Conservation (phyloP, 2,888 invertebrate genomes). For the Stomorhina lunata region DNA sequence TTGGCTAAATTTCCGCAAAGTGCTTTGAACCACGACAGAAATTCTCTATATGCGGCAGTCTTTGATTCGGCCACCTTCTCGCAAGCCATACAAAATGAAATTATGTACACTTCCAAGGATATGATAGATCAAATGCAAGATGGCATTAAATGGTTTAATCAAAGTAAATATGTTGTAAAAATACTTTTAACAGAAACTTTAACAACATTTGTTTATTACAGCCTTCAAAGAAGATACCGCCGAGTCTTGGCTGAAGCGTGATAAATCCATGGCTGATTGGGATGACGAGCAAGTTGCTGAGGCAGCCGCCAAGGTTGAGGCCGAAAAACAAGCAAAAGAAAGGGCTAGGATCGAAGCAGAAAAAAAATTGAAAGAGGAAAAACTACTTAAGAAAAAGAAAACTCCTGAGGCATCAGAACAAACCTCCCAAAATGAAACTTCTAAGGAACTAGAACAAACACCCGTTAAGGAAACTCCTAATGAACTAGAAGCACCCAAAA, state of each 20-base stretch:
- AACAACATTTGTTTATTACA: conserved; percentile 44
- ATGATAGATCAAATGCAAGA: conserved; percentile 84
- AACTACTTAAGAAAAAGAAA: conserved; percentile 68
- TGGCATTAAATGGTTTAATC: conserved; percentile 86
- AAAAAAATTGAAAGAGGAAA: conserved; percentile 70
- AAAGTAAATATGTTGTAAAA: conserved; percentile 80
- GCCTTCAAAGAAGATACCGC: conserved; percentile 74
- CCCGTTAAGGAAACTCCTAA: no score
- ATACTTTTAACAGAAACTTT: no score
- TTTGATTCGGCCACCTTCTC: conserved; percentile 85
- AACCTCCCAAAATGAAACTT: conserved; percentile 62
- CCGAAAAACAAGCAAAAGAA: conserved; percentile 72
- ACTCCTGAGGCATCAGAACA: no score
- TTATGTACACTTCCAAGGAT: conserved; percentile 84
- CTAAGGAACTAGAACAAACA: conserved; percentile 9
- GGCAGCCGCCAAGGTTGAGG: conserved; percentile 74
- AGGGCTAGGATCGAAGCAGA: conserved; percentile 72
- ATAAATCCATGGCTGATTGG: conserved; percentile 84
- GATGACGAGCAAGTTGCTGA: conserved; percentile 81
- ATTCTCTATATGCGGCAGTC: conserved; percentile 83
- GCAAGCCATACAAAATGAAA: conserved; percentile 83
- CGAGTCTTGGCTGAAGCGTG: conserved; percentile 76
- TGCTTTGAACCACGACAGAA: conserved; percentile 79
- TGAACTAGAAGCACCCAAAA: conserved; percentile 17
- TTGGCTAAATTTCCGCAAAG: conserved; percentile 90